Evolutionary conservation across 2,113 vertebrate genomes (phyloP).

Genomic region (Podarcis muralis): DNA sequence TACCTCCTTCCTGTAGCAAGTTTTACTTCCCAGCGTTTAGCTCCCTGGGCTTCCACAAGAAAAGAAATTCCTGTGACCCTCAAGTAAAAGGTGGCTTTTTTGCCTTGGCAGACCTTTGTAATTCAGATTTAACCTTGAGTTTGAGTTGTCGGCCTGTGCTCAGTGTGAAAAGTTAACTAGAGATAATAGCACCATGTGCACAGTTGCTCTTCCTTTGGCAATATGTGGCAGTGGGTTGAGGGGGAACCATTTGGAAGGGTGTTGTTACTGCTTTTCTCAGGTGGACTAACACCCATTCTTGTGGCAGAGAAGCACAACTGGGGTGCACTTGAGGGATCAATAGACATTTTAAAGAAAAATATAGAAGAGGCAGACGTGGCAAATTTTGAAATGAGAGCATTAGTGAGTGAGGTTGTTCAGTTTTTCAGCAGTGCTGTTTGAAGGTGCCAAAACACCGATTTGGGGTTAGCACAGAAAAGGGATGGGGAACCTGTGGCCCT

Average conservation of each 20-base stretch:
- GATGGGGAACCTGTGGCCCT: too few relatives aligned
- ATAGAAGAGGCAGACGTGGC: neutral
- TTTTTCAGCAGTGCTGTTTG: neutral
- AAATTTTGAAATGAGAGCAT: neutral
- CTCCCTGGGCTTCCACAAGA: neutral
- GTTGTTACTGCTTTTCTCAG: neutral
- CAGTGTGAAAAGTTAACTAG: slow-evolving; percentile 19
- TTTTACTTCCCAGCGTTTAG: slow-evolving; percentile 7
- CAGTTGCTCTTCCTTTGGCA: neutral
- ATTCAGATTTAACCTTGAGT: slow-evolving; percentile 16
- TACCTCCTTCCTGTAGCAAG: slow-evolving; percentile 11
- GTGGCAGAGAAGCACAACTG: neutral
- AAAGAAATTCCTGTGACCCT: slow-evolving; percentile 17
- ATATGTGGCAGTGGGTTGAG: neutral
- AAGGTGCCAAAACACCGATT: too few relatives aligned
- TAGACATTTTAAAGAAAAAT: neutral
- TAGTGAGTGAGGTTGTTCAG: neutral
- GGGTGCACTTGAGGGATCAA: neutral
- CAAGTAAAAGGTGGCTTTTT: slow-evolving; percentile 6
- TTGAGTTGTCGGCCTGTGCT: neutral
- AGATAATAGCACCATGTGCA: neutral
- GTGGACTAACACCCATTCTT: neutral
- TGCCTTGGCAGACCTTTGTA: slow-evolving; percentile 12
- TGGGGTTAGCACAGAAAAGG: neutral
- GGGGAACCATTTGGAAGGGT: neutral